A percentile compares a stretch with the other conserved stretches of the same genome.
Evolutionary conservation across 2,797 vertebrate genomes (phyloP).

Genomic region (Apogon talboti): DNA sequence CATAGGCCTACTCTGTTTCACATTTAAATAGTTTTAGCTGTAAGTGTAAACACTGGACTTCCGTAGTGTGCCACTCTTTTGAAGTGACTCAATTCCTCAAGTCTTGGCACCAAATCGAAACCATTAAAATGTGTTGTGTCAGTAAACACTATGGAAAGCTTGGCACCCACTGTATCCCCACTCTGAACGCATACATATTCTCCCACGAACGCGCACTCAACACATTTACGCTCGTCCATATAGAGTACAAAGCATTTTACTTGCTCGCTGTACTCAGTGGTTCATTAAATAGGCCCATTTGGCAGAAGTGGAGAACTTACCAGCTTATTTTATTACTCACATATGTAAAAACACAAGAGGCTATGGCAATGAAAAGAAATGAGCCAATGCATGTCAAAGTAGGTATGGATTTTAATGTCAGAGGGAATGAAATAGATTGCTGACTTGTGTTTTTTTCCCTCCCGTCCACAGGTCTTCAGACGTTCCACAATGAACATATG

Average conservation of each 20-base stretch:
- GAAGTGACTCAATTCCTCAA: slow-evolving; percentile 74
- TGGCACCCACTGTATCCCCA: slow-evolving; percentile 56
- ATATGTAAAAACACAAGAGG: slow-evolving; percentile 61
- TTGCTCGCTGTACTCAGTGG: slow-evolving; percentile 38
- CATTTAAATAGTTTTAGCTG: slow-evolving; percentile 51
- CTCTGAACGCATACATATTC: slow-evolving; percentile 30
- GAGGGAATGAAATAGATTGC: slow-evolving; percentile 7
- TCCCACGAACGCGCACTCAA: slow-evolving; percentile 19
- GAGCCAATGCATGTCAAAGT: slow-evolving; percentile 35
- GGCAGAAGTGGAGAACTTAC: slow-evolving; percentile 44
- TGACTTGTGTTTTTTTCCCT: slow-evolving; percentile 28
- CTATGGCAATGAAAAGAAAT: slow-evolving; percentile 35
- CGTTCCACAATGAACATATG: slow-evolving; percentile 48
- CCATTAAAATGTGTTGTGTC: slow-evolving; percentile 77
- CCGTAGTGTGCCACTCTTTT: slow-evolving; percentile 53
- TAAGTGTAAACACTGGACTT: slow-evolving; percentile 61
- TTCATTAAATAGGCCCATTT: slow-evolving; percentile 60
- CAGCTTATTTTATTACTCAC: slow-evolving; percentile 64
- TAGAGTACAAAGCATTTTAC: slow-evolving; percentile 25
- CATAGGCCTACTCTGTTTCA: slow-evolving; percentile 38
- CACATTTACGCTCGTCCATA: slow-evolving; percentile 7
- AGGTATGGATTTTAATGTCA: slow-evolving; percentile 28
- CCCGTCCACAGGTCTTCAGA: slow-evolving; percentile 22
- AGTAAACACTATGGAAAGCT: slow-evolving; percentile 70
- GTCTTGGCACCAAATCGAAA: slow-evolving; percentile 64